Conservation (phyloP, 2,113 vertebrate species). For the Synchiropus splendidus region DNA sequence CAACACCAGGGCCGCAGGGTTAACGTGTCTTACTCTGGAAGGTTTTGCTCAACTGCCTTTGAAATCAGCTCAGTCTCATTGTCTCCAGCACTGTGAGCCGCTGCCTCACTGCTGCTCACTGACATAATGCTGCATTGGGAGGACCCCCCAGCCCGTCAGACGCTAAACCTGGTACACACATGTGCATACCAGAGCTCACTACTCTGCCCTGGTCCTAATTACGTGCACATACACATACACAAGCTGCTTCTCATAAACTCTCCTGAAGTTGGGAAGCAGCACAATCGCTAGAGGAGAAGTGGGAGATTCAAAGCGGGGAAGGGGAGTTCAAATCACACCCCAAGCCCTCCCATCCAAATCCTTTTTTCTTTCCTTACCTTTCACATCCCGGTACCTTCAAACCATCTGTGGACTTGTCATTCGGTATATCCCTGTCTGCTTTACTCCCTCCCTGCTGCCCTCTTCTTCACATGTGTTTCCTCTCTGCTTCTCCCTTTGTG, state of each 20-base stretch:
- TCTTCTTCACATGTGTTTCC: constrained; percentile 5
- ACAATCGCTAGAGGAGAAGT: too few species aligned
- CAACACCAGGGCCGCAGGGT: too few species aligned
- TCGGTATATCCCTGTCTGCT: constrained; percentile 4
- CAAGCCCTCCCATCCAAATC: too few species aligned
- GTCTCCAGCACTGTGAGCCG: constrained; percentile 49
- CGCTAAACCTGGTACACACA: constrained; percentile 67
- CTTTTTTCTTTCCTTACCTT: too few species aligned
- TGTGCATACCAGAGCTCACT: constrained; percentile 63
- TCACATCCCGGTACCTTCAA: too few species aligned
- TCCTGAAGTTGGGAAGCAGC: constrained; percentile 12
- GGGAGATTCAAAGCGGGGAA: too few species aligned
- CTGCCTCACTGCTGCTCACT: constrained; percentile 24
- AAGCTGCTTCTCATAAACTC: constrained; percentile 67
- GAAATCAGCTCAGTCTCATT: constrained; percentile 40
- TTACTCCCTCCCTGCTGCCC: constrained; percentile 13
- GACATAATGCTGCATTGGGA: constrained; percentile 16
- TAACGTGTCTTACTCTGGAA: too few species aligned
- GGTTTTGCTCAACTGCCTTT: too few species aligned
- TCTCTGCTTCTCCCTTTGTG: constrained; percentile 12
- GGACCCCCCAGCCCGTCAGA: constrained; percentile 56
- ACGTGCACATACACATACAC: constrained; percentile 9
- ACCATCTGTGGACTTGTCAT: too few species aligned
- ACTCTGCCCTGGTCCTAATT: constrained; percentile 43
- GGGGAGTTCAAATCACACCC: too few species aligned